Evolutionary conservation across 1,140 invertebrate genomes (phyloP), one percentile per base, ranked within the genome.

Genomic region (Papilio aristodemus): DNA sequence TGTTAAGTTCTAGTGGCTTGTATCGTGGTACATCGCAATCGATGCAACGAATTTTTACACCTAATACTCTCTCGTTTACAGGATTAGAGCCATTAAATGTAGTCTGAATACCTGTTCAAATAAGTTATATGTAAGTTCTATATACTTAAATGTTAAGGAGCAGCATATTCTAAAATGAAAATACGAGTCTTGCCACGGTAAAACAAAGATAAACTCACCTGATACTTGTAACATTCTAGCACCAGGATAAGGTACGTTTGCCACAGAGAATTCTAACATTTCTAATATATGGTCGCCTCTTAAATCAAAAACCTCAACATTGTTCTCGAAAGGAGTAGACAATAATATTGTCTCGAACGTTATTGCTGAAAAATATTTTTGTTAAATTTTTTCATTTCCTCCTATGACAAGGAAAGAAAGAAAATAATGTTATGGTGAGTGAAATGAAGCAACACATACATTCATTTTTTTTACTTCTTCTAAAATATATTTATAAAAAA

Each of bases 251-350:
- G 93, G 85, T 3, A 84, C 84, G 50, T 90, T 89, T 7, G 87
- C 72, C 0, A 91, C 94, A 0, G 92, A 92, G 75, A 90, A 93
- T 76, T 95, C 94, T 46, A 95, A 86, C 74, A 94, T 93, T 71
- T 94, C 87, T 69, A 93, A 72, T 10, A 97, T 85, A 68, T 95
- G 92, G 38, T 92, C 86, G 0, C 96, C 96, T 9, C 89, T 90
- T n/a, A 96, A 72, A 68, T 95, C 94, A 38, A 95, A 92, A 1
- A 94, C 91, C 72, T 95, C 94, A 14, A 96, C 92, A 1, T 89
- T 94, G 72, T 96, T 96, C 69, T 94, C 93, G 75, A 97, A 97
- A 0, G 96, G 96, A 17, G 93, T 92, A 3, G 94, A 92, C 9
- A 93, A 92, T 2, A 95, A 78, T 10, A 96, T 74, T 67, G 95